These are phyloP conservation scores for Tenrec ecaudatus DNA, from an alignment of 2,113 vertebrate genomes.

Conservation along the genomic window DNA sequence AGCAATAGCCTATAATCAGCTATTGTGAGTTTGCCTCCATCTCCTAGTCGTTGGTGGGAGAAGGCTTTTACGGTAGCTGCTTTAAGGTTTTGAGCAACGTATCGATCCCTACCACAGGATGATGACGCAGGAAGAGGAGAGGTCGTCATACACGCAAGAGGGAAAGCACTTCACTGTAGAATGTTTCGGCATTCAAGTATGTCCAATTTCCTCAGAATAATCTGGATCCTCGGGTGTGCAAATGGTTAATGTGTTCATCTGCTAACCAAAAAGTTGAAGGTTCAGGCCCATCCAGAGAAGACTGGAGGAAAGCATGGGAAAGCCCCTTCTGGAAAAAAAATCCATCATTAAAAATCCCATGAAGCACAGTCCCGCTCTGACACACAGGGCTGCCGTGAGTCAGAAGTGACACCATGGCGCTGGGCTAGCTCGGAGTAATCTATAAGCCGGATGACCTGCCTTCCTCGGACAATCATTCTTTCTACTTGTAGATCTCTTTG, in stretches of 20 bases:
- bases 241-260: background rate
- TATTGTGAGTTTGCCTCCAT: constrained; percentile 6
- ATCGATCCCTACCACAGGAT: background rate
- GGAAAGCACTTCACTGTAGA: background rate
- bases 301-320: background rate
- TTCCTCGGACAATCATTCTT: background rate
- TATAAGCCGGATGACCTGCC: background rate
- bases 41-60: background rate
- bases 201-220: background rate
- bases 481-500: background rate
- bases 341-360: background rate
- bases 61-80: background rate
- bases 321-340: background rate
- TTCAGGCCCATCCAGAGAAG: background rate
- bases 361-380: background rate
- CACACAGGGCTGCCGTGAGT: background rate
- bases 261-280: background rate
- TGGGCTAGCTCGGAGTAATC: background rate
- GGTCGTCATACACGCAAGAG: background rate
- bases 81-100: constrained; percentile 27
- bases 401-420: background rate
- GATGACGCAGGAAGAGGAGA: background rate
- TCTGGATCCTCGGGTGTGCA: background rate
- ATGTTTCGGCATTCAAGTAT: background rate
- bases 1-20: background rate